Conservation (phyloP, 2,113 vertebrate species). For the Syrmaticus mikado region DNA sequence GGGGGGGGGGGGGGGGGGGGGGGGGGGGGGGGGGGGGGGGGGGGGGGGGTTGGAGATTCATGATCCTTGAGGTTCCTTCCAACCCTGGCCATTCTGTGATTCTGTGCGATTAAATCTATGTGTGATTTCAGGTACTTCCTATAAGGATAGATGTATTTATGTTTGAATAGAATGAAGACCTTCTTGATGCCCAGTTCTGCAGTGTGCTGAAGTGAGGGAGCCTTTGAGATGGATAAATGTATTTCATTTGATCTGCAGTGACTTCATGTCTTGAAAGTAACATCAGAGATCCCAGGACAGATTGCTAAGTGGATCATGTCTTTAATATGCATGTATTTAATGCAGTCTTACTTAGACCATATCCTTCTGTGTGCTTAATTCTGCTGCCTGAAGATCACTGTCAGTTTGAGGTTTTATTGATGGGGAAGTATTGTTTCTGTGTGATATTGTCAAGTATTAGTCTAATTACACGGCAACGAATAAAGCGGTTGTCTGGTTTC, state of each 20-base stretch:
- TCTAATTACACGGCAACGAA: not conserved
- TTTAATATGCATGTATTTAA: not conserved
- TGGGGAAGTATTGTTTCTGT: not conserved
- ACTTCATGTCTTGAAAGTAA: not conserved
- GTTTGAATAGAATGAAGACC: not conserved
- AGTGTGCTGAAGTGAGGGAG: not conserved
- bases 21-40: too few species aligned
- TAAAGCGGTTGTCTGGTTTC: not conserved
- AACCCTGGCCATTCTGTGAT: too few species aligned
- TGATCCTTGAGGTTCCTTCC: too few species aligned
- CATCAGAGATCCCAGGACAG: not conserved
- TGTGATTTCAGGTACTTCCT: not conserved
- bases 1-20: too few species aligned
- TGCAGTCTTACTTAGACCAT: accelerated
- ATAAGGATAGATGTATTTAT: not conserved
- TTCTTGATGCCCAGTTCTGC: not conserved
- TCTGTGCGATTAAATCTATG: not conserved
- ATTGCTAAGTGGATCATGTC: not conserved
- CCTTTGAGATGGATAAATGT: not conserved
- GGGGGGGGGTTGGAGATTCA: too few species aligned
- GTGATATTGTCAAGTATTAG: not conserved
- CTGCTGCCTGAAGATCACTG: not conserved
- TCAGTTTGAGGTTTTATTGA: not conserved
- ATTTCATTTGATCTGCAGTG: not conserved
- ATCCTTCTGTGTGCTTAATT: not conserved